These are phyloP conservation scores for Epinephelus malabaricus DNA, from an alignment of 2,797 vertebrate genomes.

Conservation along the genomic window DNA sequence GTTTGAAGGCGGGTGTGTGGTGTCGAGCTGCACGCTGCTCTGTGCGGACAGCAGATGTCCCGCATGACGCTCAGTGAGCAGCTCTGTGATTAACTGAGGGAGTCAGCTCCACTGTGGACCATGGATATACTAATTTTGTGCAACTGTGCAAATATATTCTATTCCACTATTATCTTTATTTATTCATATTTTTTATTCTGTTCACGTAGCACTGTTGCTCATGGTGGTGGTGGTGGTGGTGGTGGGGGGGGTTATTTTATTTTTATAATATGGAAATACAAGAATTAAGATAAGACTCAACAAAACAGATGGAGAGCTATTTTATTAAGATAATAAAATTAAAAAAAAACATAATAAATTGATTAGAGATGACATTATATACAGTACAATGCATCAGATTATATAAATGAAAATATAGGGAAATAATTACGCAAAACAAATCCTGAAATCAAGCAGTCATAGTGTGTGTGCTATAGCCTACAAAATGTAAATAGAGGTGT, in stretches of 20 bases:
- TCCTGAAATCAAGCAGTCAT: not conserved
- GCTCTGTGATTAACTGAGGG: conserved; percentile 9
- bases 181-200: too few species aligned
- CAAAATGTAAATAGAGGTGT: not conserved
- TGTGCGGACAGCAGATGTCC: conserved; percentile 68
- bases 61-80: conserved; percentile 50
- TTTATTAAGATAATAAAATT: not conserved
- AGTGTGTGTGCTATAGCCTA: not conserved
- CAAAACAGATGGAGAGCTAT: too few species aligned
- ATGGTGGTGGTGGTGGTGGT: too few species aligned
- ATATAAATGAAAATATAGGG: not conserved
- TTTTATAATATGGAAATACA: too few species aligned
- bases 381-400: not conserved
- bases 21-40: conserved; percentile 42
- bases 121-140: not conserved
- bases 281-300: too few species aligned
- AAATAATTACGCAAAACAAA: not conserved
- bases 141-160: too few species aligned
- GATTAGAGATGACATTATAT: not conserved
- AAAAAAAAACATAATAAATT: not conserved
- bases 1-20: conserved; percentile 1
- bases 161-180: too few species aligned
- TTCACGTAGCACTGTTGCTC: too few species aligned
- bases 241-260: too few species aligned
- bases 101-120: not conserved